Evolutionary conservation across 2,797 vertebrate genomes (phyloP), one percentile per base, ranked within the genome.

Genomic region (Erithacus rubecula): DNA sequence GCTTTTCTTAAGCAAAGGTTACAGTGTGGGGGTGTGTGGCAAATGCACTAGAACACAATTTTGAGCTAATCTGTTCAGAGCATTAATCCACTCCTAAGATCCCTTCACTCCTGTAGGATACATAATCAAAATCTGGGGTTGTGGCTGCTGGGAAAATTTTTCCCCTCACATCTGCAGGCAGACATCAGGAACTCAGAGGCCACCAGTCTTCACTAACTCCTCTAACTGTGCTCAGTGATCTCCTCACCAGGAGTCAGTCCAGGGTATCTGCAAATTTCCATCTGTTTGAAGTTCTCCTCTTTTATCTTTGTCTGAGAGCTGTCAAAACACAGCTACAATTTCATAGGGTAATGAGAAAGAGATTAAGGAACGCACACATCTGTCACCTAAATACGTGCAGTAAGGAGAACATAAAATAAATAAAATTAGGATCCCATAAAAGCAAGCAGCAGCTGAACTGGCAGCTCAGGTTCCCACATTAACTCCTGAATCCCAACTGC

Each of bases 41-140:
- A 89, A 93, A 80, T 46, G 68, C 71, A 49, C 21, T 87, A 70
- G 96, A 96, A 93, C 58, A 89, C 63, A 76, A 58, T 91, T 97
- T 83, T 68, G 77, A 93, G 71, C 89, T 94, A 88, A 93, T 88
- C 87, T 85, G 34, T 79, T 96, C 58, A 44, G 76, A 88, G 80
- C 65, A 92, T 81, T 97, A 96, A 96, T 96, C 96, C 95, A 88
- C 87, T 51, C 68, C 71, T 96, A 93, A 96, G 60, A 82, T 86
- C 43, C 89, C 82, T 59, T 78, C 1, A 0, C 75, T 91, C 55
- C 93, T 72, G 47, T 37, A 85, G 20, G 89, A 68, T 62, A 63
- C 46, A 13, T 30, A 94, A 96, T 92, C 34, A 20, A 95, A 95
- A 90, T 76, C 89, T 68, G 88, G 72, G 79, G 90, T 95, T 77